Evolutionary conservation across 1,140 invertebrate genomes (phyloP).

Genomic region (Chironomus tepperi): DNA sequence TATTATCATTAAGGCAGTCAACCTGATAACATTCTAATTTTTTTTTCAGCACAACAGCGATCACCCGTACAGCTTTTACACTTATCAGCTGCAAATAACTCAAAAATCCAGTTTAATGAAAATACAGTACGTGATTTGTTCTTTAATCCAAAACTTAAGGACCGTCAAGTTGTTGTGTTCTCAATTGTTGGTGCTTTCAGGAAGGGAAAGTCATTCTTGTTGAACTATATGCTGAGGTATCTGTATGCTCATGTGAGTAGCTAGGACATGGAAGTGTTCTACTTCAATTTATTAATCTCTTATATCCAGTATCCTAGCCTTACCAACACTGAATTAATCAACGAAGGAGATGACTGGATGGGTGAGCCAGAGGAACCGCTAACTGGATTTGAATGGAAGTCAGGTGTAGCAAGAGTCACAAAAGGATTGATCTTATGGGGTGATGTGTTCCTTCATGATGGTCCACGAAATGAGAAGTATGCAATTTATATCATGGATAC

Average conservation of each 20-base stretch:
- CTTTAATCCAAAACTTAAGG: background rate
- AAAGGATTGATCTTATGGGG: conserved; percentile 55
- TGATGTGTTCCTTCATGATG: conserved; percentile 45
- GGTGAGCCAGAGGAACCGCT: conserved; percentile 41
- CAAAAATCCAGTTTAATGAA: background rate
- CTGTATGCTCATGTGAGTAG: conserved; percentile 24
- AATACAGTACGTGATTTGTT: background rate
- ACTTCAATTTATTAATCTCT: background rate
- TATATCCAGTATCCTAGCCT: background rate
- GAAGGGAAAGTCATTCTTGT: conserved; percentile 23
- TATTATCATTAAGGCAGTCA: too few species aligned
- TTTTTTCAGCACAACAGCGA: background rate
- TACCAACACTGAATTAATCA: background rate
- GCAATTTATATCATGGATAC: conserved; percentile 58
- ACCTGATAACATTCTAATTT: background rate
- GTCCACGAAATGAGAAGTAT: conserved; percentile 42
- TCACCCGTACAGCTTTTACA: background rate
- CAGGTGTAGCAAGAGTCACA: conserved; percentile 49
- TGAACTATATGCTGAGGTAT: conserved; percentile 23
- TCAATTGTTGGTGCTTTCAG: conserved; percentile 25
- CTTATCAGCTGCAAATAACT: background rate
- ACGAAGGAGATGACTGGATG: conserved; percentile 40
- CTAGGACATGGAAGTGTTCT: background rate
- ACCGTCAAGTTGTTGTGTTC: conserved; percentile 10
- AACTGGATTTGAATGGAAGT: conserved; percentile 45